A percentile compares a stretch with the other conserved stretches of the same genome.
These are phyloP conservation scores for Drosophila arawakana DNA, from an alignment of 1,140 invertebrate species.

Conservation along the genomic window DNA sequence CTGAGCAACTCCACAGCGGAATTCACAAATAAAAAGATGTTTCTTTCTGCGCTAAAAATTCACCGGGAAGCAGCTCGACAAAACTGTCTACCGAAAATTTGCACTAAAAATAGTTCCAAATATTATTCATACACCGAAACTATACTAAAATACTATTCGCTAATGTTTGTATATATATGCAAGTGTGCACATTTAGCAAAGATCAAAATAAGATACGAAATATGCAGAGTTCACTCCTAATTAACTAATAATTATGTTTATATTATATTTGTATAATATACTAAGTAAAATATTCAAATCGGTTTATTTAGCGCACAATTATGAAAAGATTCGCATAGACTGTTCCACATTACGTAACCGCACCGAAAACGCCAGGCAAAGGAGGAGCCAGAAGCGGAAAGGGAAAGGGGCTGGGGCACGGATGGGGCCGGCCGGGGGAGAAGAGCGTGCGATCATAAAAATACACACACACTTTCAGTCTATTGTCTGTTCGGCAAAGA, in stretches of 20 bases:
- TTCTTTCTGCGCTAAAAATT: conserved; percentile 30
- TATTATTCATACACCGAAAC: conserved; percentile 73
- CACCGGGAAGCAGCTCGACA: conserved; percentile 40
- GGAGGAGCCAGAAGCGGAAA: not conserved
- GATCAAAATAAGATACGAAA: conserved; percentile 14
- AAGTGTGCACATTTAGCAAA: conserved; percentile 8
- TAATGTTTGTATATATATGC: conserved; percentile 26
- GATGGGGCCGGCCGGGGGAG: conserved; percentile 15
- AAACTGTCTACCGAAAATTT: conserved; percentile 52
- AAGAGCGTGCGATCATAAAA: conserved; percentile 63
- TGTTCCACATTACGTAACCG: conserved; percentile 72
- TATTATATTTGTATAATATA: conserved; percentile 5
- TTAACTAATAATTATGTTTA: conserved; percentile 42
- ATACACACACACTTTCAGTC: conserved; percentile 62
- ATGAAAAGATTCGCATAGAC: conserved; percentile 54
- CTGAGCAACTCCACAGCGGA: conserved; percentile 11
- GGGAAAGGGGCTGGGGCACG: not conserved
- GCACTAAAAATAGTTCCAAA: conserved; percentile 76
- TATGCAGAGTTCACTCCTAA: conserved; percentile 24
- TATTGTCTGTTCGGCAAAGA: conserved; percentile 45
- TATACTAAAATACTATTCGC: conserved; percentile 34
- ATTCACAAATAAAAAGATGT: not conserved
- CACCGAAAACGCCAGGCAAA: conserved; percentile 37
- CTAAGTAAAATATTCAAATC: not conserved
- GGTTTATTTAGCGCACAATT: conserved; percentile 53